These are phyloP conservation scores for Oxyruncus cristatus DNA, from an alignment of 2,113 vertebrate genomes.

Conservation along the genomic window DNA sequence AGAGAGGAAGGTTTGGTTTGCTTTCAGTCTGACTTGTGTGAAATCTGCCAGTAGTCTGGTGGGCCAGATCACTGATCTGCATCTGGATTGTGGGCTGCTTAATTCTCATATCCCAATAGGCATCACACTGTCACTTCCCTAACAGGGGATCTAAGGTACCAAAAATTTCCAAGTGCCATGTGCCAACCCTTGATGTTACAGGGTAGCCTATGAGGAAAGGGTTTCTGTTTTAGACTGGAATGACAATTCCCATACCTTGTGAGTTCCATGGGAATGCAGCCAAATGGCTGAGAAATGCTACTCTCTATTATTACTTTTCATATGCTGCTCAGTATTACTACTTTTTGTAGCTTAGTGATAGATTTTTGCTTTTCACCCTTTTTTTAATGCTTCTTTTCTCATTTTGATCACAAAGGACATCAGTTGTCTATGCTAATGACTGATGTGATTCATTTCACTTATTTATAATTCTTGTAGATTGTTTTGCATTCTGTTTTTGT, in stretches of 20 bases:
- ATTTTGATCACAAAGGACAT: neutral
- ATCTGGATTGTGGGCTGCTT: neutral
- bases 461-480: neutral
- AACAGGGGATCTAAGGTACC: neutral
- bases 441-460: neutral
- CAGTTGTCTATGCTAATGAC: neutral
- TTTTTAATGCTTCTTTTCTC: neutral
- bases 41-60: neutral
- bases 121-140: neutral
- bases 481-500: neutral
- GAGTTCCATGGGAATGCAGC: neutral
- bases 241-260: neutral
- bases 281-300: neutral
- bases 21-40: neutral
- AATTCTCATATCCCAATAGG: neutral
- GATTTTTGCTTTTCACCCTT: neutral
- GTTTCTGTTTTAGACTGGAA: neutral
- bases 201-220: neutral
- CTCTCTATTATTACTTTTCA: neutral
- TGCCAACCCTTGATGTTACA: neutral
- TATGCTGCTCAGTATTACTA: neutral
- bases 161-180: neutral
- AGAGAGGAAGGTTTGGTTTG: neutral
- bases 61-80: neutral
- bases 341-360: neutral